Evolutionary conservation across 2,113 vertebrate species (phyloP), one percentile per base, ranked within the genome.

Genomic region (Nesogale talazaci): DNA sequence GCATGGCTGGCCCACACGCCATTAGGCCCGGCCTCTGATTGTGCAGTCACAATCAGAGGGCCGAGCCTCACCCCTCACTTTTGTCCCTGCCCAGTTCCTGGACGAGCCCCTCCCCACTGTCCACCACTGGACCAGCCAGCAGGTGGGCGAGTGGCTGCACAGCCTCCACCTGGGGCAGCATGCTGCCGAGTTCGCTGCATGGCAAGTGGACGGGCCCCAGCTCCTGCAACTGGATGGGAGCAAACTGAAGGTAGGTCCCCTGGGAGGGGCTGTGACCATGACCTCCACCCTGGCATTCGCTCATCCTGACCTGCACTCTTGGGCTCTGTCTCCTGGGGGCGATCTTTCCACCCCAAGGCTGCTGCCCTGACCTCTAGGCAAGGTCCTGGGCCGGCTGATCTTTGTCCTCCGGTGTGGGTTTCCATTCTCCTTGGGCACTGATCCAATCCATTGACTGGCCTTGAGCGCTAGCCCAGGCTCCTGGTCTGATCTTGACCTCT

Each of bases 101-200:
- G 99, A 99, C 0, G 99, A 99, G 69, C 97, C 98, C 0, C 96
- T 97, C 7, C 97, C 97, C 0, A 40, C 98, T 0, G 98, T 98
- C 34, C 97, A 96, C 0, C 97, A 98, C 3, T 99, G 99, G 99
- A 98, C 98, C 61, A 98, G 98, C 20, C 98, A 97, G 97, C 98
- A 99, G 97, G 99, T 99, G 86, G 98, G 98, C 59, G 98, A 99
- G 95, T 99, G 99, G 99, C 97, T 99, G 31, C 95, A 95, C 88
- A 98, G 98, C 79, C 98, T 99, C 75, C 98, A 98, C 97, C 98
- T 99, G 98, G 98, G 99, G 65, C 98, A 98, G 93, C 98, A 99
- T 0, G 96, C 97, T 10, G 97, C 98, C 0, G 98, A 98, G 78
- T 99, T 99, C 93, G 98, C 92, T 0, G 98, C 98, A 1, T 98